Conservation (phyloP, 2,888 invertebrate species). For the Lasioglossum calceatum region DNA sequence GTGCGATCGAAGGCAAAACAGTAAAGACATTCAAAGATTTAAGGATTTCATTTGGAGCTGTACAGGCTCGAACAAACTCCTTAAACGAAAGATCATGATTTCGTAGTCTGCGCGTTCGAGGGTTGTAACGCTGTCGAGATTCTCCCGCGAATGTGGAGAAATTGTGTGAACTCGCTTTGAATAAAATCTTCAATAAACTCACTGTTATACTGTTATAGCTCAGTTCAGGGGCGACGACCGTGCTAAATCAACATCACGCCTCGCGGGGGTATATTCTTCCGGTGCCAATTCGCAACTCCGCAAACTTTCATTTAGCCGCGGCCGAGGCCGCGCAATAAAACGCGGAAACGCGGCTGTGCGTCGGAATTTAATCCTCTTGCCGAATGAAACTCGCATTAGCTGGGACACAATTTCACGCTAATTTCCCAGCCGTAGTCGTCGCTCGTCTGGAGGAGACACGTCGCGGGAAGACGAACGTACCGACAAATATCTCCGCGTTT, state of each 20-base stretch:
- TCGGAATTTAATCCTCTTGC: slow-evolving; percentile 56
- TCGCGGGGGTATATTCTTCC: slow-evolving; percentile 17
- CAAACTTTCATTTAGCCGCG: slow-evolving; percentile 49
- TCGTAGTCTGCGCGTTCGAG: not conserved
- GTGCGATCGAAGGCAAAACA: not conserved
- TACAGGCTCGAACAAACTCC: not conserved
- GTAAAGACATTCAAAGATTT: not conserved
- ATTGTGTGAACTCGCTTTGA: not conserved
- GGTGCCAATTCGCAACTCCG: slow-evolving; percentile 47
- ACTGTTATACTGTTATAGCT: not conserved
- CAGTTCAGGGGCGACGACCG: not conserved
- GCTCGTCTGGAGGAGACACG: slow-evolving; percentile 26
- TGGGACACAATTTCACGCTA: slow-evolving; percentile 63
- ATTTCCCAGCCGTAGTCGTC: slow-evolving; percentile 46
- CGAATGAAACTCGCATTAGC: slow-evolving; percentile 58
- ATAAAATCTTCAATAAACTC: slow-evolving; percentile 14
- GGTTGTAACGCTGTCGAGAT: not conserved
- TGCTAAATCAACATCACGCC: slow-evolving; percentile 22
- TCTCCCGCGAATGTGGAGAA: not conserved
- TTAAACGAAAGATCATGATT: not conserved
- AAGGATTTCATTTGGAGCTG: not conserved
- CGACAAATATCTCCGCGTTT: slow-evolving; percentile 39
- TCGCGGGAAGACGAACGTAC: slow-evolving; percentile 44
- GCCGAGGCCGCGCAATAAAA: slow-evolving; percentile 35
- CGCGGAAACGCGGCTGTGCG: slow-evolving; percentile 27